phyloP scores from a whole-genome alignment of 2,797 vertebrate genomes.

The Cryptoblepharus egeriae region DNA sequence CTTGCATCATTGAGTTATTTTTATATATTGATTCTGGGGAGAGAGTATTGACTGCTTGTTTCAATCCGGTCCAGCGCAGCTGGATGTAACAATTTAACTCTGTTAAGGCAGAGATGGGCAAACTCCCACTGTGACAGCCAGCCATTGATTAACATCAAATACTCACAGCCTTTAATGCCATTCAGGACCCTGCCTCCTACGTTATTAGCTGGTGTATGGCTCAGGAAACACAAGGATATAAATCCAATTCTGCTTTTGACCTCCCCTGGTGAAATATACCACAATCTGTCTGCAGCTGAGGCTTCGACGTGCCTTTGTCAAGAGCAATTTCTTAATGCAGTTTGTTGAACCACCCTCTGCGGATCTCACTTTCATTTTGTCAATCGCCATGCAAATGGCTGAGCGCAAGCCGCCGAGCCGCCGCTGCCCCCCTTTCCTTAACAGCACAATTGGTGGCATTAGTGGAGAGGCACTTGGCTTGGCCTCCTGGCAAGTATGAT shows the following conservation, averaged over 20 bases:
- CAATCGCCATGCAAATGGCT: constrained; percentile 50
- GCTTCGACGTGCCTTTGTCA: constrained; percentile 36
- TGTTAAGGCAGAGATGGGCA: constrained; percentile 72
- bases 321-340: constrained; percentile 48
- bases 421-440: constrained; percentile 7
- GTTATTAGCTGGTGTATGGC: constrained; percentile 64
- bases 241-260: constrained; percentile 67
- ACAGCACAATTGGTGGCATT: constrained; percentile 43
- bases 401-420: constrained; percentile 24
- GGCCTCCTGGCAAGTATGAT: constrained; percentile 33
- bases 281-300: constrained; percentile 41
- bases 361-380: constrained; percentile 39
- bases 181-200: constrained; percentile 64
- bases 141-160: constrained; percentile 73
- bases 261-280: constrained; percentile 54
- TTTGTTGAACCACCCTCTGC: constrained; percentile 44
- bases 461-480: constrained; percentile 8
- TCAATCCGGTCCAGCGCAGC: constrained; percentile 64
- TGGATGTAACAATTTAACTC: constrained; percentile 71
- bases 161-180: constrained; percentile 67
- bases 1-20: constrained; percentile 59
- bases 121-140: constrained; percentile 68
- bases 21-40: constrained; percentile 65
- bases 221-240: constrained; percentile 66
- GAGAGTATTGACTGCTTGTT: constrained; percentile 68